Evolutionary conservation across 2,113 vertebrate genomes (phyloP).

Genomic region (Tachuris rubrigastra): DNA sequence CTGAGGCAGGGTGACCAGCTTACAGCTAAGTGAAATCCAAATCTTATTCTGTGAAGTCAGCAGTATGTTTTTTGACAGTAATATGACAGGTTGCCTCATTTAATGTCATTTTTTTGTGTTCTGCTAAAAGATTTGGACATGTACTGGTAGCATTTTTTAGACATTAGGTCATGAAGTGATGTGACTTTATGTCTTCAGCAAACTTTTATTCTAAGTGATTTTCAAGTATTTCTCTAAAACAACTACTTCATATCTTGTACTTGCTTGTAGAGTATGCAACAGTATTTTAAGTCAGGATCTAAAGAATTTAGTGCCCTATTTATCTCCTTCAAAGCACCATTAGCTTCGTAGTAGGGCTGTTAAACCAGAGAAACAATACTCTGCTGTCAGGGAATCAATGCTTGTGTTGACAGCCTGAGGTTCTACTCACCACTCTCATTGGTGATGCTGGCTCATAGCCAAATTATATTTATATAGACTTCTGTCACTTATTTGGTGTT

Average conservation of each 20-base stretch:
- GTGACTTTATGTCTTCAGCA: not conserved
- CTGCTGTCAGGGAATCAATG: conserved; percentile 20
- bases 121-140: not conserved
- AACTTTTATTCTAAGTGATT: not conserved
- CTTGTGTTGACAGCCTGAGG: conserved; percentile 20
- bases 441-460: not conserved
- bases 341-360: not conserved
- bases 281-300: not conserved
- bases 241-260: not conserved
- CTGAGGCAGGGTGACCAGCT: not conserved
- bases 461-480: conserved; percentile 45
- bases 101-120: not conserved
- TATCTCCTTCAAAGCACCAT: conserved; percentile 1
- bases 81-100: not conserved
- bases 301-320: not conserved
- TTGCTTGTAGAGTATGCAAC: not conserved
- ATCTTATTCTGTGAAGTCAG: not conserved
- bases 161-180: not conserved
- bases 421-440: not conserved
- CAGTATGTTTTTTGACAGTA: not conserved
- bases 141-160: not conserved
- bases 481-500: conserved; percentile 11
- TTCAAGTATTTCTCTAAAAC: not conserved
- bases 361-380: not conserved
- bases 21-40: not conserved